Evolutionary conservation across 2,888 invertebrate species (phyloP), one percentile per base, ranked within the genome.

Genomic region (Odontocolon sp.): DNA sequence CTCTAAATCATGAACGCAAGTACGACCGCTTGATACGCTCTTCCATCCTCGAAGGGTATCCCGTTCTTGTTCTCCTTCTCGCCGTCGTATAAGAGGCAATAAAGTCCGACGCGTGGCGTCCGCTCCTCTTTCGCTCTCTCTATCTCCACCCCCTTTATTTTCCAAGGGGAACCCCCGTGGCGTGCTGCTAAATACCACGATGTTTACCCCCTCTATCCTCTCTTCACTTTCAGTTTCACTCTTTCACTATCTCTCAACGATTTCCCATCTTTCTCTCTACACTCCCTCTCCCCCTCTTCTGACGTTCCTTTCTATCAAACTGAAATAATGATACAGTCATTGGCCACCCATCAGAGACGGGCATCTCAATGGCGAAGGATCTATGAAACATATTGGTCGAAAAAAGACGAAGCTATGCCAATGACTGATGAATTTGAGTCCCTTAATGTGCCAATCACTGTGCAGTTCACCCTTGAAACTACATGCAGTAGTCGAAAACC

Each of bases 101-200:
- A 88, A 84, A 84, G 85, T 50, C 73, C 77, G 86, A 84, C 88
- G 88, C 88, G 88, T 88, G 88, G 85, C 87, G 78, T n/a, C 72
- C 63, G 26, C 63, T 28, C 64, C 68, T 70, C 28, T 59, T 66
- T 28, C 33, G 40, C 21, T 52, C 40, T 42, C 21, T 54, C 50
- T 59, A 6, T 33, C 21, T 61, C 82, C 80, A 56, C 85, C 82
- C 85, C 82, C 83, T 28, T 73, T 66, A 56, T 79, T 82, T 82
- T 80, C 77, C 28, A 21, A 81, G 57, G 81, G 82, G 82, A 82
- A 81, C 83, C 88, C 86, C 88, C 86, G 77, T 76, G 84, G 76
- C 75, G 88, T 66, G 82, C 80, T 78, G 82, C 86, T 88, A 88
- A 88, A 88, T 88, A 88, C 86, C 85, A 79, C 80, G 83, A 80